phyloP scores from a whole-genome alignment of 64 coral and sea anemone genomes.

The Platygyra sinensis region DNA sequence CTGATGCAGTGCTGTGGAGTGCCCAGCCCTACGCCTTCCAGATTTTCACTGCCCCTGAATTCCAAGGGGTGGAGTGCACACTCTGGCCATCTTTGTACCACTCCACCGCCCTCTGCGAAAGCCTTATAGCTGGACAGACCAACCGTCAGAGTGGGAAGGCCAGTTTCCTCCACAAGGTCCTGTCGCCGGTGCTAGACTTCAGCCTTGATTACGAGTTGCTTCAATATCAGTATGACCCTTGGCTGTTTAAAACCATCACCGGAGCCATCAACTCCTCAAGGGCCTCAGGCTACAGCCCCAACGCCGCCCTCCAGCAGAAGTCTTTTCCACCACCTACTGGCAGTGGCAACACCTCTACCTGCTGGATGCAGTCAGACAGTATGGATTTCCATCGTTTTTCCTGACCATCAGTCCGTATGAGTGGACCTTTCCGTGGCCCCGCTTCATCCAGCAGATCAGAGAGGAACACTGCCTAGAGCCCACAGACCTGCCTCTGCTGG shows the following conservation, averaged over 20 bases:
- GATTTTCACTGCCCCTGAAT: neutral
- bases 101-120: neutral
- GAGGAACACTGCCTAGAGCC: neutral
- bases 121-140: neutral
- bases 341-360: slow-evolving; percentile 52
- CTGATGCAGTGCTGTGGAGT: neutral
- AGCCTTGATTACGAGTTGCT: neutral
- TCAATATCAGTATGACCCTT: slow-evolving; percentile 51
- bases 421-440: slow-evolving; percentile 26
- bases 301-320: slow-evolving; percentile 33
- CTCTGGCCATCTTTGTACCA: slow-evolving; percentile 60
- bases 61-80: neutral
- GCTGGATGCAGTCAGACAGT: slow-evolving; percentile 17
- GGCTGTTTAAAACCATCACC: slow-evolving; percentile 44
- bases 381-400: slow-evolving; percentile 3
- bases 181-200: neutral
- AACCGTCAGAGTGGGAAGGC: slow-evolving; percentile 17
- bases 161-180: slow-evolving; percentile 3
- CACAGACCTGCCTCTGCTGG: neutral
- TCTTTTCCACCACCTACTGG: slow-evolving; percentile 52
- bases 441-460: neutral
- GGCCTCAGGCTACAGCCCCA: neutral
- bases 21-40: neutral
- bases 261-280: slow-evolving; percentile 1
- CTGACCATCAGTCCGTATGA: neutral